Evolutionary conservation across 2,797 vertebrate genomes (phyloP).

Genomic region (Lindbergichthys nudifrons): DNA sequence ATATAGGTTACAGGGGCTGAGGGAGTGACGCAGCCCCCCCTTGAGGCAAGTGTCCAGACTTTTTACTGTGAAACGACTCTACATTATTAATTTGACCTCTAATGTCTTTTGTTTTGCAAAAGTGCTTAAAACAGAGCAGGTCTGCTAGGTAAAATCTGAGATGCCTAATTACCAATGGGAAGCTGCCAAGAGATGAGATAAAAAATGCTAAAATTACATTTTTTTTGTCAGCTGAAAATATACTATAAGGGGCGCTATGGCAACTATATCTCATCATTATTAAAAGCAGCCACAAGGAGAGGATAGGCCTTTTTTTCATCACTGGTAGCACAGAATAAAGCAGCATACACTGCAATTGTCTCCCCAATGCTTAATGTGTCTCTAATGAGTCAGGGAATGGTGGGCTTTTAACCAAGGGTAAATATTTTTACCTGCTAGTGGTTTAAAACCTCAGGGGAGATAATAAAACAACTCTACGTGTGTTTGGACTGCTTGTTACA

Average conservation of each 20-base stretch:
- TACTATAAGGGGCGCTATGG: conserved; percentile 30
- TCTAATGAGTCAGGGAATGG: conserved; percentile 59
- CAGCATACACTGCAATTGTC: conserved; percentile 22
- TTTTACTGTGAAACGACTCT: conserved; percentile 62
- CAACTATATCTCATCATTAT: conserved; percentile 42
- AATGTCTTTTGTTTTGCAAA: conserved; percentile 66
- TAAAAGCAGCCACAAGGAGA: conserved; percentile 37
- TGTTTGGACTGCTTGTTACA: conserved; percentile 51
- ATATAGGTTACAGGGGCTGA: conserved; percentile 63
- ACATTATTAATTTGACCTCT: conserved; percentile 73
- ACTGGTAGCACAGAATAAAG: conserved; percentile 42
- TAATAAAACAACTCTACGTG: conserved; percentile 39
- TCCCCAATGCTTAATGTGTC: conserved; percentile 45
- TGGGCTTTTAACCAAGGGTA: conserved; percentile 63
- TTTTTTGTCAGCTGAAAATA: conserved; percentile 41
- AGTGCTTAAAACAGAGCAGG: conserved; percentile 47
- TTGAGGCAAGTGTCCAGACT: conserved; percentile 68
- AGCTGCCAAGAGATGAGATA: conserved; percentile 36
- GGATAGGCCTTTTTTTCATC: conserved; percentile 36
- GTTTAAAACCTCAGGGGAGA: conserved; percentile 55
- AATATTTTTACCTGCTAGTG: conserved; percentile 67
- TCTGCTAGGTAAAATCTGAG: conserved; percentile 22
- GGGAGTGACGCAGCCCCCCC: conserved; percentile 57
- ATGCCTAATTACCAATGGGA: conserved; percentile 32
- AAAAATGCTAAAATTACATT: conserved; percentile 49